Base-by-base conservation (phyloP, 2,888 invertebrate genomes). In the Agrochola circellaris region DNA sequence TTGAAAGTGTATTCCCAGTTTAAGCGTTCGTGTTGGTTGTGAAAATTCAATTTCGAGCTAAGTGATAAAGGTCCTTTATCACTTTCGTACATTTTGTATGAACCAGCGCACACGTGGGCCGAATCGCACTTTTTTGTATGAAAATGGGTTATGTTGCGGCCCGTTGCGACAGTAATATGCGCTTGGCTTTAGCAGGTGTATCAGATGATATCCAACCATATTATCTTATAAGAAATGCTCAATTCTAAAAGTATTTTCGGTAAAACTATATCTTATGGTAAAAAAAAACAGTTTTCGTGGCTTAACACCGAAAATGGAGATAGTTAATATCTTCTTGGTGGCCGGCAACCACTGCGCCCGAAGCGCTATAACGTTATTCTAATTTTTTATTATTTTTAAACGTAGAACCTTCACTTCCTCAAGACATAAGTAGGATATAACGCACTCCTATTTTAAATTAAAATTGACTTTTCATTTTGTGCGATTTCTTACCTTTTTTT, bases 251-350 rank as follows among this genome's bases (percentile, higher is more conserved):
- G 4, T 2, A n/a, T 42, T 54, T 65, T 34, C 9, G 17, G 13
- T 66, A 17, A 51, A 74, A 20, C 17, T 45, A 48, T 20, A 30
- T 56, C 8, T 13, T 8, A 56, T 5, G 5, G 17, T 15, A 26
- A 58, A 73, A 45, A 66, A 58, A 30, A 51, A 70, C 62, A 0
- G 9, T n/a, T n/a, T 69, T 68, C 17, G 9, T 80, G 54, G 74
- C 84, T 66, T 61, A 1, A 79, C 82, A 61, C 13, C 6, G 64
- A 77, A 70, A 68, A 79, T 75, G 65, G 71, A 83, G 79, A 82
- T 83, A 75, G 86, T 78, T 87, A 87, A 83, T 83, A 82, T 85
- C 76, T 83, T 73, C 77, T 68, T 60, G 73, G 76, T 85, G 71
- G 73, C 60, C 62, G 73, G 68, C 75, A 80, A 81, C 76, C 65